phyloP scores from a whole-genome alignment of 23 tunicate species.

The Phallusia fumigata region DNA sequence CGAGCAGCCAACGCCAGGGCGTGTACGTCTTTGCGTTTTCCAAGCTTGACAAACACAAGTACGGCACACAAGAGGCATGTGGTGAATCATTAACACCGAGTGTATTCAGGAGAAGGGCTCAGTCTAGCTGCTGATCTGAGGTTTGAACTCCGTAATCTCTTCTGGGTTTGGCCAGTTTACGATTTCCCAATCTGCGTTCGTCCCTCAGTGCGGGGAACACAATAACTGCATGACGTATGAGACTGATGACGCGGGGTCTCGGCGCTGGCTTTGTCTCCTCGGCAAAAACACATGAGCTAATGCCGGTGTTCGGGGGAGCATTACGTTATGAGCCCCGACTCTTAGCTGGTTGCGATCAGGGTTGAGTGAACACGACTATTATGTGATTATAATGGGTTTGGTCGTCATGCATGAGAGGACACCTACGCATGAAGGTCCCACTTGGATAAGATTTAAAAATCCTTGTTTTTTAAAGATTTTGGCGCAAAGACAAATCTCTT shows the following conservation, averaged over 20 bases:
- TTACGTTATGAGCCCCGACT: conserved; percentile 5
- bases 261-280: neutral
- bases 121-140: neutral
- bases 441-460: too few relatives aligned
- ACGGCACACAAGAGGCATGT: neutral
- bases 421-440: too few relatives aligned
- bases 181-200: neutral
- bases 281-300: conserved; percentile 5
- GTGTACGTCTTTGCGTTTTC: neutral
- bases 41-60: neutral
- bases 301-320: neutral
- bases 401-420: neutral
- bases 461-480: too few relatives aligned
- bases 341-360: neutral
- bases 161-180: neutral
- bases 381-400: neutral
- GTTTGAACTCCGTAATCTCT: neutral
- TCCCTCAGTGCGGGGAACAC: neutral
- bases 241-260: neutral
- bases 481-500: too few relatives aligned
- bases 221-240: neutral
- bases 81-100: neutral
- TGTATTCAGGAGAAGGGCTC: too few relatives aligned
- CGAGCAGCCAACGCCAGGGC: neutral
- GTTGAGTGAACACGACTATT: neutral